Evolutionary conservation across 2,797 vertebrate genomes (phyloP), one percentile per base, ranked within the genome.

Genomic region (Amblyraja radiata): DNA sequence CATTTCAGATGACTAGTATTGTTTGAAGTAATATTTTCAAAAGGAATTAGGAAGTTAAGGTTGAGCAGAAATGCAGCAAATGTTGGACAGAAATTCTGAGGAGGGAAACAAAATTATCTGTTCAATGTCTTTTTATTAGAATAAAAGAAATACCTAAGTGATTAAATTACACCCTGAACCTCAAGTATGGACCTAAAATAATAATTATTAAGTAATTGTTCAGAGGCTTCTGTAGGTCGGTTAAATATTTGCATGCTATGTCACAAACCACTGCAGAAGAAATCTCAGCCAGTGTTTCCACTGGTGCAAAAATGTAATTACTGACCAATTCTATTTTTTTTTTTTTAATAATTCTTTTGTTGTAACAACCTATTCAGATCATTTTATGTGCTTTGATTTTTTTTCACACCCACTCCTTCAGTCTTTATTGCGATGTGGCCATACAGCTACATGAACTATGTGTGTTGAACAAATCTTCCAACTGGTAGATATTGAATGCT

Each of bases 381-480:
- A 88, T 3, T 68, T 88, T 32, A 65, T 8, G 0, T 61, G 84
- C 16, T 74, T 68, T 88, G 61, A 68, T 68, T n/a, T 16, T n/a
- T 16, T 88, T 84, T 63, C n/a, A 65, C 3, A 2, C 7, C 8
- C 63, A 36, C n/a, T 32, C 84, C n/a, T 68, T 88, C 18, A 10
- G 16, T 58, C 58, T 63, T 88, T 88, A 32, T 14, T 36, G 1
- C 21, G 7, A 18, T 88, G 16, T 88, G 21, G n/a, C 61, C n/a
- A 36, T 36, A 36, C 2, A 68, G n/a, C 94, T 95, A 94, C 95
- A 94, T 93, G 93, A 88, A 68, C 32, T 16, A 23, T 88, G 32
- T 65, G n/a, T 68, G n/a, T 68, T 68, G 84, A 16, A 65, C 58
- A 68, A 63, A 32, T 88, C 61, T 88, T 88, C n/a, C 84, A 63